Base-by-base conservation (phyloP, 2,888 invertebrate genomes). In the Chromoteleia sp. region DNA sequence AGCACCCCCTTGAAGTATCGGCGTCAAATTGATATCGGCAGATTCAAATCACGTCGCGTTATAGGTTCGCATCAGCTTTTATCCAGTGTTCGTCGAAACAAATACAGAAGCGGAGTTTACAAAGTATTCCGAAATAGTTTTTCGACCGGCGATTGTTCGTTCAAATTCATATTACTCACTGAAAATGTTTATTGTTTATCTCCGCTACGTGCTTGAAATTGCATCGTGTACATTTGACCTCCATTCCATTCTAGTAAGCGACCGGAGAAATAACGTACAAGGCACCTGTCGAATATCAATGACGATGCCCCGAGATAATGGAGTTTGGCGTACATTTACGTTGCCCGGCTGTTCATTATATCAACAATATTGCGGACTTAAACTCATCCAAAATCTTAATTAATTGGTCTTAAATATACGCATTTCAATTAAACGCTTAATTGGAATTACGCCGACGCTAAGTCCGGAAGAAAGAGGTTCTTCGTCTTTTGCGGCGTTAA, bases 281-380 rank as follows among this genome's bases (percentile, higher is more conserved):
- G 74, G 68, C 74, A 80, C 63, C 74, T 74, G 80, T 80, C 80
- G 80, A 80, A 80, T 80, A 80, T 80, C 74, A 80, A 80, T 74
- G 74, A 74, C 56, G 59, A 68, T 67, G 61, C 68, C 43, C 61
- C 48, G 48, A 68, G 59, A 73, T 79, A 79, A 78, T 78, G 30
- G 56, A 67, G 65, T 79, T 73, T 67, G 54, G 29, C 54, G 50
- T 70, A 58, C 70, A 73, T 78, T 78, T 79, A 54, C 43, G 30
- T 29, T 56, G 50, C 63, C 19, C 41, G 17, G 36, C 50, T 70
- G 48, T 65, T 78, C 70, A 78, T 78, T 78, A 78, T 43, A 65
- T 65, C 58, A 45, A 36, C 61, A 33, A 41, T 36, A 48, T 70
- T 71, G 43, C 41, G 7, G 43, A 70, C 25, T 63, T 61, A 8